Evolutionary conservation across 2,113 vertebrate genomes (phyloP), one percentile per base, ranked within the genome.

Genomic region (Pomatostomus ruficeps): DNA sequence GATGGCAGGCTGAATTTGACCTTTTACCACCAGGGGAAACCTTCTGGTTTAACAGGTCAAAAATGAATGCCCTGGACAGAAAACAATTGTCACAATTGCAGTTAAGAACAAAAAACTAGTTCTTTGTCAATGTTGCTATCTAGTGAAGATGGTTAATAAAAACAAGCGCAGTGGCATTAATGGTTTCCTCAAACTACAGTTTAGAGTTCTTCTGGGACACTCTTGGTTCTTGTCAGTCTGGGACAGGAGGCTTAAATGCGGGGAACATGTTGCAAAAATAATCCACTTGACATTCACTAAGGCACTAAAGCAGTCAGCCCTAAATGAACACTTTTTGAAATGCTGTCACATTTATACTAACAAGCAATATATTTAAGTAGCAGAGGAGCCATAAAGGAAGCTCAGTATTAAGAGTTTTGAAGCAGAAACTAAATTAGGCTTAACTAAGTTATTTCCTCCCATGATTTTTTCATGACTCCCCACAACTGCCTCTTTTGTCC

Each of bases 231-330:
- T 93, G 71, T 93, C 82, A 95, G 48, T 22, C 62, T 88, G 62
- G 54, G 88, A 90, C 58, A 83, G 75, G 88, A 91, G 75, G 78
- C 42, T 95, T 93, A 92, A 83, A 66, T 91, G 19, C 25, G 42
- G 35, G 33, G 67, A 94, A 83, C 82, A 90, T 83, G 90, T 65
- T 89, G 85, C 33, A 90, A 70, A 95, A 97, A 79, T 83, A 96
- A 95, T 88, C 67, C 78, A 88, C 78, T 96, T 91, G 85, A 88
- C 71, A 93, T 94, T 91, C 62, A 52, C 58, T 96, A 94, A 90
- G 54, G 85, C 58, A 46, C 78, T 93, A 93, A 91, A 91, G 62
- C 82, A 94, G 49, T 52, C 85, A 88, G 35, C 58, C 82, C 54
- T 75, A 90, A 91, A 89, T 45, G 35, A 93, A 72, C 0, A 0